Conservation (phyloP, 1,140 invertebrate species). For the Dendroctonus ponderosae region DNA sequence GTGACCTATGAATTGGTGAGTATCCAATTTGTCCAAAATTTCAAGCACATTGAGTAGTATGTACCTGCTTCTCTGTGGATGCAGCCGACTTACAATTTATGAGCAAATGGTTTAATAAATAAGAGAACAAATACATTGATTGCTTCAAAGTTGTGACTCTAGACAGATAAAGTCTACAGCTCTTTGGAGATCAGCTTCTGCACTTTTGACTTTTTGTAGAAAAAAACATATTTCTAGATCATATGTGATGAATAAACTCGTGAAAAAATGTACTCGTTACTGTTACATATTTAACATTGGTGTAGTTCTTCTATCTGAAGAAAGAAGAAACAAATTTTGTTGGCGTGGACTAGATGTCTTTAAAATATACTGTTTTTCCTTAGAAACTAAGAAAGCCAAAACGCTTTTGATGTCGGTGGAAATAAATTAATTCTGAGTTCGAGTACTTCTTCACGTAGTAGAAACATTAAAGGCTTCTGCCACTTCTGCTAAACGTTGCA, state of each 20-base stretch:
- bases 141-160: not conserved
- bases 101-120: not conserved
- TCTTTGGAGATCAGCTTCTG: too few relatives aligned
- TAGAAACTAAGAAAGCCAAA: not conserved
- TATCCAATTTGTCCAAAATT: slow-evolving; percentile 57
- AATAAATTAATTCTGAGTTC: too few relatives aligned
- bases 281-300: not conserved
- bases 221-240: not conserved
- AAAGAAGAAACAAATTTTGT: not conserved
- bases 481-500: too few relatives aligned
- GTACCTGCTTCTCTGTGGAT: not conserved
- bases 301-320: not conserved
- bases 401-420: not conserved
- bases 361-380: not conserved
- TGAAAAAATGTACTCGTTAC: not conserved
- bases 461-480: too few relatives aligned
- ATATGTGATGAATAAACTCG: not conserved
- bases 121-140: not conserved
- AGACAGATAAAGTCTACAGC: too few relatives aligned
- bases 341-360: not conserved
- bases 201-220: not conserved
- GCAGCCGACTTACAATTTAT: not conserved
- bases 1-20: slow-evolving; percentile 69
- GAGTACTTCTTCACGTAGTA: too few relatives aligned
- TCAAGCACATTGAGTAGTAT: not conserved